Evolutionary conservation across 2,888 invertebrate genomes (phyloP).

Genomic region (Noctua janthina): DNA sequence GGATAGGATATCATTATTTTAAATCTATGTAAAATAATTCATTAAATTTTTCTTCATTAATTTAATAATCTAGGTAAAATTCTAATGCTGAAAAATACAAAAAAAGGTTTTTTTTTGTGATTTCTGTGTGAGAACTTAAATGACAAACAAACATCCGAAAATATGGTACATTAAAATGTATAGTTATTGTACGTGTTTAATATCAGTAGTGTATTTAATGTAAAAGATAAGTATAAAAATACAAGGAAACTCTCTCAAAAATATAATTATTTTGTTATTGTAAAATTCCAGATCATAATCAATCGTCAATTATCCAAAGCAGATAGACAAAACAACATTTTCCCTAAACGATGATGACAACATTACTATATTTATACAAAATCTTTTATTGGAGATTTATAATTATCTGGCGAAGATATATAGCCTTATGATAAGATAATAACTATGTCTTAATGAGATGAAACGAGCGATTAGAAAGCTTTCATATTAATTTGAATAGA

Average conservation of each 20-base stretch:
- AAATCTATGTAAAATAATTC: slow-evolving; percentile 26
- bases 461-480: slow-evolving; percentile 59
- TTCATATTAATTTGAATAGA: slow-evolving; percentile 63
- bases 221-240: background rate
- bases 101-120: background rate
- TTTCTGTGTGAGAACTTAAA: background rate
- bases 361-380: slow-evolving; percentile 9
- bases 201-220: background rate
- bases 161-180: background rate
- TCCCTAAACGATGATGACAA: background rate
- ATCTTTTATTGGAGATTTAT: slow-evolving; percentile 40
- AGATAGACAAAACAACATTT: slow-evolving; percentile 12
- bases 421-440: slow-evolving; percentile 44
- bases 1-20: slow-evolving; percentile 28
- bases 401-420: slow-evolving; percentile 37
- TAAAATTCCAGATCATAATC: slow-evolving; percentile 3
- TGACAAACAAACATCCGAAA: background rate
- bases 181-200: background rate
- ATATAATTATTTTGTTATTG: background rate
- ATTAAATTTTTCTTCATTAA: slow-evolving; percentile 18
- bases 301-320: background rate
- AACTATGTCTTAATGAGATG: slow-evolving; percentile 49
- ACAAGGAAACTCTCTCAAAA: background rate
- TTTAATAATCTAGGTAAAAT: background rate
- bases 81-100: background rate